These are phyloP conservation scores for Meghimatium bilineatum DNA, from an alignment of 2,888 invertebrate genomes.

Conservation along the genomic window DNA sequence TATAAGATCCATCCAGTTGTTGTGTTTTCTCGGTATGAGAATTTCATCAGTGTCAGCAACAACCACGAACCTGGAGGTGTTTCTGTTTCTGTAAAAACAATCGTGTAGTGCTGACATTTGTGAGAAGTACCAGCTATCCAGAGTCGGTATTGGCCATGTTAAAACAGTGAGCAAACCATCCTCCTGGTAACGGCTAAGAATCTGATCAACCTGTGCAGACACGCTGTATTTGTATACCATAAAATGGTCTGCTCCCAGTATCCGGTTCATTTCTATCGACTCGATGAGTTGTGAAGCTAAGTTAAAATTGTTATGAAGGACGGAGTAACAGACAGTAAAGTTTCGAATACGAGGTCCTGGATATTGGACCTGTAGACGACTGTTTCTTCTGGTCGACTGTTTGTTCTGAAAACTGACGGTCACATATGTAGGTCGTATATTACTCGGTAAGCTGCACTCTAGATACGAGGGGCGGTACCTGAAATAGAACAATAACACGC, in stretches of 20 bases:
- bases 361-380: background rate
- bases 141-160: constrained; percentile 26
- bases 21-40: constrained; percentile 40
- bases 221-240: constrained; percentile 26
- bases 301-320: constrained; percentile 12
- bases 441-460: background rate
- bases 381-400: constrained; percentile 6
- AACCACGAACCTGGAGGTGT: constrained; percentile 18
- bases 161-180: constrained; percentile 26
- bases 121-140: background rate
- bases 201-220: background rate
- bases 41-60: constrained; percentile 27
- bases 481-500: background rate
- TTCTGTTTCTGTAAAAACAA: constrained; percentile 33
- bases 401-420: background rate
- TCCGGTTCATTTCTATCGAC: constrained; percentile 30
- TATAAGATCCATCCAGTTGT: constrained; percentile 61
- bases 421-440: background rate
- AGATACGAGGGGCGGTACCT: background rate
- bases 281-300: constrained; percentile 5
- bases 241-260: constrained; percentile 43
- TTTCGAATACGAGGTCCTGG: constrained; percentile 13
- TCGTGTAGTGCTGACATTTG: constrained; percentile 31
- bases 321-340: constrained; percentile 36
- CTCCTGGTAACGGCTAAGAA: constrained; percentile 22